Evolutionary conservation across 2,888 invertebrate genomes (phyloP).

Genomic region (Pimpla rufipes): DNA sequence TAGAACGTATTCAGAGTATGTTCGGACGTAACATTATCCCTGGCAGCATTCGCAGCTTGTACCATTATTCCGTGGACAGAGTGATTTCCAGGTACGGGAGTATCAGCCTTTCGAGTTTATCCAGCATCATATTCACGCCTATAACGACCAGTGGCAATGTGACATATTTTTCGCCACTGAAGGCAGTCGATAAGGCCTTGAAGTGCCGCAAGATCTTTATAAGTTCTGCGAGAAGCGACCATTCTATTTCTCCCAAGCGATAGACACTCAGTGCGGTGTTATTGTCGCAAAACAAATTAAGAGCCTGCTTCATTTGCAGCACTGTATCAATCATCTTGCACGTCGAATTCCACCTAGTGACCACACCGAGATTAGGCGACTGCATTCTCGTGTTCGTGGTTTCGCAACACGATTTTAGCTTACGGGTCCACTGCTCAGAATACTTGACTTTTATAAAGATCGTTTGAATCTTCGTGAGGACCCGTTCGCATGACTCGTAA

Average conservation of each 20-base stretch:
- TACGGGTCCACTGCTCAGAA: constrained; percentile 29
- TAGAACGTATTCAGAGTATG: no score
- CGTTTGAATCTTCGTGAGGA: constrained; percentile 48
- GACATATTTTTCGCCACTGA: constrained; percentile 54
- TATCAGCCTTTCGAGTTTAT: constrained; percentile 14
- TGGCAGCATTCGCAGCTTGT: constrained; percentile 20
- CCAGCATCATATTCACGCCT: constrained; percentile 52
- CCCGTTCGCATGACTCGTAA: constrained; percentile 18
- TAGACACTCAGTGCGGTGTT: no score
- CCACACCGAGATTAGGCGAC: constrained; percentile 32
- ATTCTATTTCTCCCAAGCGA: constrained; percentile 24
- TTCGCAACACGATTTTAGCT: constrained; percentile 42
- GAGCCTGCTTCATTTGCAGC: constrained; percentile 12
- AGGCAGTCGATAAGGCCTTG: constrained; percentile 27
- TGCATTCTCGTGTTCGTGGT: constrained; percentile 31
- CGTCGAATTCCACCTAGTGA: constrained; percentile 60
- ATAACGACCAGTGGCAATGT: constrained; percentile 52
- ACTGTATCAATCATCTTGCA: constrained; percentile 28
- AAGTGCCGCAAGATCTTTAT: constrained; percentile 45
- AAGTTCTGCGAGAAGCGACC: constrained; percentile 40
- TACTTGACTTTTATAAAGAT: constrained; percentile 32
- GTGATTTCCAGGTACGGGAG: constrained; percentile 1
- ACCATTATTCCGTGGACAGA: constrained; percentile 6
- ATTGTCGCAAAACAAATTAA: constrained; percentile 19
- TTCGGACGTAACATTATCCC: no score